Conservation (phyloP, 2,888 invertebrate genomes). For the Orthonevra nobilis region DNA sequence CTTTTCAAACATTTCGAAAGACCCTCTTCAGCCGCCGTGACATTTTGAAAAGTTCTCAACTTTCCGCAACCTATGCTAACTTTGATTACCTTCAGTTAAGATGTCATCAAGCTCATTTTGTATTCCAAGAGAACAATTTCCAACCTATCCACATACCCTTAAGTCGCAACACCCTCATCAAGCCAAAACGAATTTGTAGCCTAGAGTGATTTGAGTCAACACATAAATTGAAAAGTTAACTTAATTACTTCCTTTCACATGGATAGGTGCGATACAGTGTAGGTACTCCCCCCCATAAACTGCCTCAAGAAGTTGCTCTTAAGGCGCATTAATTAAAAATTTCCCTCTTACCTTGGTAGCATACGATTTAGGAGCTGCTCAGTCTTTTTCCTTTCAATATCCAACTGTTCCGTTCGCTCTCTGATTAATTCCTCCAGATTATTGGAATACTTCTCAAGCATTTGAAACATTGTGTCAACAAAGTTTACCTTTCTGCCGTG, state of each 20-base stretch:
- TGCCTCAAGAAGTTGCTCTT: constrained; percentile 6
- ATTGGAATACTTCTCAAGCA: constrained; percentile 97
- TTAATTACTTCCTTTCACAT: constrained; percentile 34
- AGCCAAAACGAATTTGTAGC: neutral
- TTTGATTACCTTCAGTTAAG: too few relatives aligned
- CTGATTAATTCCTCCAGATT: constrained; percentile 96
- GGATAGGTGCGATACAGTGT: neutral
- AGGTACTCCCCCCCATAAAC: neutral
- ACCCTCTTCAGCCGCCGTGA: too few relatives aligned
- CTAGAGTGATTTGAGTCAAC: constrained; percentile 5
- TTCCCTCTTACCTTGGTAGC: constrained; percentile 86
- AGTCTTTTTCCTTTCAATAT: constrained; percentile 97
- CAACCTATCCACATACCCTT: constrained; percentile 9
- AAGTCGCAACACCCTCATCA: neutral
- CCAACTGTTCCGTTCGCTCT: constrained; percentile 94
- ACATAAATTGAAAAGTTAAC: constrained; percentile 45
- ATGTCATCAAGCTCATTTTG: neutral
- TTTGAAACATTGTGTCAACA: constrained; percentile 98
- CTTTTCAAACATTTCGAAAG: too few relatives aligned
- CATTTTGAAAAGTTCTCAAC: too few relatives aligned
- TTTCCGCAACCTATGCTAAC: too few relatives aligned
- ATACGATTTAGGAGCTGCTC: constrained; percentile 94
- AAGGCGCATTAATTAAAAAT: constrained; percentile 25
- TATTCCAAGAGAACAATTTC: neutral
- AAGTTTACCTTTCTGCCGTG: constrained; percentile 96